Percentiles rank a stretch among this genome's conserved stretches.
phyloP scores from a whole-genome alignment of 2,797 vertebrate species.

The Hoplostethus atlanticus region DNA sequence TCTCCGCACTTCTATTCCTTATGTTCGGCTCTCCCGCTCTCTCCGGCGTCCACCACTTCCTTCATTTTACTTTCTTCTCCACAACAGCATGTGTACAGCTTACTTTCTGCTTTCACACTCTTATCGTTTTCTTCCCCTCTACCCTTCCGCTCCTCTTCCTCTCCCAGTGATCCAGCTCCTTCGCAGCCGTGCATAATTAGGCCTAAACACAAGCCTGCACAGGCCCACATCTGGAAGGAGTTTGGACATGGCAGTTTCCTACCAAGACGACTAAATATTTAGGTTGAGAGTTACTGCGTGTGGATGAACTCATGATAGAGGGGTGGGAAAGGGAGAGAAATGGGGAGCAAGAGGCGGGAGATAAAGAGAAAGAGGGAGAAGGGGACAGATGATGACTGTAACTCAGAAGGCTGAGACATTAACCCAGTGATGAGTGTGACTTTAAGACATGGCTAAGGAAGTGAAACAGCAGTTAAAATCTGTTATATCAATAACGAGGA shows the following conservation, averaged over 20 bases:
- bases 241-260: constrained; percentile 90
- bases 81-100: constrained; percentile 7
- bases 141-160: constrained; percentile 68
- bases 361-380: constrained; percentile 69
- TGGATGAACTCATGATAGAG: constrained; percentile 87
- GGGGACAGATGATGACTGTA: constrained; percentile 40
- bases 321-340: constrained; percentile 66
- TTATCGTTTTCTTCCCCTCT: constrained; percentile 60
- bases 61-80: constrained; percentile 37
- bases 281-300: constrained; percentile 89
- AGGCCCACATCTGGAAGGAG: constrained; percentile 89
- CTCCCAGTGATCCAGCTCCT: constrained; percentile 74
- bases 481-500: neutral
- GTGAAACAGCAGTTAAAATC: neutral
- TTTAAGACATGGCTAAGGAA: constrained; percentile 28
- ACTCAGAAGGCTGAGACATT: constrained; percentile 50
- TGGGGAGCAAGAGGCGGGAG: constrained; percentile 45
- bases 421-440: constrained; percentile 32
- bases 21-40: constrained; percentile 29
- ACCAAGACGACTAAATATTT: constrained; percentile 91
- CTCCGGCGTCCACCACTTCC: constrained; percentile 34
- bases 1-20: constrained; percentile 48
- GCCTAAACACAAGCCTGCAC: constrained; percentile 85
- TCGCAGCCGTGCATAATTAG: constrained; percentile 88
- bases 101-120: constrained; percentile 56